A percentile compares a stretch with the other conserved stretches of the same genome.
Conservation (phyloP, 2,113 vertebrate species). For the Ariopsis seemanni region DNA sequence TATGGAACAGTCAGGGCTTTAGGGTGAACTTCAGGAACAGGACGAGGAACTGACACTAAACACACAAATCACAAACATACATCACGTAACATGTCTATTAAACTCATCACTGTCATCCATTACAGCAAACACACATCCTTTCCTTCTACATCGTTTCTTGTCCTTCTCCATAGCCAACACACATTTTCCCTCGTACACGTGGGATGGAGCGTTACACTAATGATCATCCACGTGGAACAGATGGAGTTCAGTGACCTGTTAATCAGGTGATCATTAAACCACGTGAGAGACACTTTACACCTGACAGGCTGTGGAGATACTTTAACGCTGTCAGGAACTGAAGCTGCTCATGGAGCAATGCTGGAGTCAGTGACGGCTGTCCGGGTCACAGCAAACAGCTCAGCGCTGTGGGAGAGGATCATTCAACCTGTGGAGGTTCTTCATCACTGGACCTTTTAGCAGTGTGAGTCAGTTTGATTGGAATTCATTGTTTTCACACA, state of each 20-base stretch:
- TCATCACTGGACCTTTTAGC: background rate
- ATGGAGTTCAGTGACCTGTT: background rate
- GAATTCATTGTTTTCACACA: background rate
- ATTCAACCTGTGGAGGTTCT: background rate
- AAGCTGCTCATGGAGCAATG: background rate
- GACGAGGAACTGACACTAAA: conserved; percentile 51
- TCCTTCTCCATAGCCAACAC: background rate
- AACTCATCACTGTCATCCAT: background rate
- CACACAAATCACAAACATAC: background rate
- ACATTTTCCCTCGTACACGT: too few relatives aligned
- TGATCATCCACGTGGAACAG: background rate
- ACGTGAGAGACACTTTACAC: background rate
- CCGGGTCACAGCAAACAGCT: background rate
- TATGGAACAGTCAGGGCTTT: conserved; percentile 90
- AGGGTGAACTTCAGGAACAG: conserved; percentile 77
- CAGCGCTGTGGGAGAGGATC: background rate
- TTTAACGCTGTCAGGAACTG: background rate
- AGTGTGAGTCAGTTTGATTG: background rate
- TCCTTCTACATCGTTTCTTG: too few relatives aligned
- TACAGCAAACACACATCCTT: background rate
- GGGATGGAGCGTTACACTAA: too few relatives aligned
- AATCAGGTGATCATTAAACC: background rate
- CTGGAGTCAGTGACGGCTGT: background rate
- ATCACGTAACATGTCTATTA: background rate
- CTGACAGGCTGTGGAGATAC: background rate